Conservation (phyloP, 2,113 vertebrate species). For the Arenaria interpres region DNA sequence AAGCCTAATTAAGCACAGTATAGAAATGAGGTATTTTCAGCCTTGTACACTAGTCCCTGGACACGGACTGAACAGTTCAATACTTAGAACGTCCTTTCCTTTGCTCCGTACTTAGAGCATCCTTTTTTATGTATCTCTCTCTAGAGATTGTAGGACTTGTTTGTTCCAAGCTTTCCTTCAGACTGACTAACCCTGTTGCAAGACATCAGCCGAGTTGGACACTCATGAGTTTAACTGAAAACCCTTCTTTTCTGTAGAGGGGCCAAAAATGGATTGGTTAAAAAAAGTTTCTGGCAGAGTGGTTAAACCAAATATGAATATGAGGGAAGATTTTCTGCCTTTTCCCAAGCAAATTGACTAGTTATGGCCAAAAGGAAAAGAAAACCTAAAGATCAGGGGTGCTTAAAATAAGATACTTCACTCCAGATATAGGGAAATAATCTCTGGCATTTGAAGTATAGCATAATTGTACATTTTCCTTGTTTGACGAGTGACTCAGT, state of each 20-base stretch:
- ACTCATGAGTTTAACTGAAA: background rate
- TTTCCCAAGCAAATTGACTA: background rate
- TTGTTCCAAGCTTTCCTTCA: background rate
- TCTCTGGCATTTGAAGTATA: background rate
- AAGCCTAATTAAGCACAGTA: background rate
- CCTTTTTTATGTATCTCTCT: background rate
- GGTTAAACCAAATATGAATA: background rate
- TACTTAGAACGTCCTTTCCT: background rate
- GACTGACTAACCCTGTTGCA: background rate
- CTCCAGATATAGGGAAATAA: background rate
- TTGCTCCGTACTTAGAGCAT: background rate
- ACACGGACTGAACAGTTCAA: background rate
- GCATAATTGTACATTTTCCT: background rate
- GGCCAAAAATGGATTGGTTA: background rate
- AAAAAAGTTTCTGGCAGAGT: background rate
- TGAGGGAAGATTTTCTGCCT: background rate
- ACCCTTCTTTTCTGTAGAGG: background rate
- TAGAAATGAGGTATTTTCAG: background rate
- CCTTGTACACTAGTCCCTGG: background rate
- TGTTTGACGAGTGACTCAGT: background rate
- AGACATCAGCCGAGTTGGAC: background rate
- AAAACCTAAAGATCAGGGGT: background rate
- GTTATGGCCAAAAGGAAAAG: background rate
- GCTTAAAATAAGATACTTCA: background rate
- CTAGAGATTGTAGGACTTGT: background rate